These are phyloP conservation scores for Ganaspis brasiliensis DNA, from an alignment of 2,888 invertebrate species.

Conservation along the genomic window DNA sequence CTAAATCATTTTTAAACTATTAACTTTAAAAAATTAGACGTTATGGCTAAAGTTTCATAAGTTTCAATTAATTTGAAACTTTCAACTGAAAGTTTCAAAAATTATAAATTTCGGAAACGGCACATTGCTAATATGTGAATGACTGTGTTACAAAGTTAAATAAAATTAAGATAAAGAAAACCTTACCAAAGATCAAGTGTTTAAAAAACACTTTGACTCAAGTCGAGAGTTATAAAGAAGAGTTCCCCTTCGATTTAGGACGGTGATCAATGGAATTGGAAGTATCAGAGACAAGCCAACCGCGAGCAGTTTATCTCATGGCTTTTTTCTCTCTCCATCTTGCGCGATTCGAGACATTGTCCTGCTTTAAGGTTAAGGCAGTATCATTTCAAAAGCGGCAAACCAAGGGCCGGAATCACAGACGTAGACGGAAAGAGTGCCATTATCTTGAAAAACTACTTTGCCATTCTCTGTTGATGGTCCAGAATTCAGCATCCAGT, in stretches of 20 bases:
- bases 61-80: too few species aligned
- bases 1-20: too few species aligned
- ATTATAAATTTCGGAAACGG: too few species aligned
- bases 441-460: constrained; percentile 29
- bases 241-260: constrained; percentile 3
- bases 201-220: neutral
- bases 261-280: constrained; percentile 10
- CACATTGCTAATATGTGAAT: too few species aligned
- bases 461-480: constrained; percentile 6
- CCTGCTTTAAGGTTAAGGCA: neutral
- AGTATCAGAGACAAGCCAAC: constrained; percentile 3
- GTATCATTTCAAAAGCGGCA: constrained; percentile 13
- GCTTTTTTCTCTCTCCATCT: neutral
- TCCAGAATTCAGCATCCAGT: neutral
- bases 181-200: neutral
- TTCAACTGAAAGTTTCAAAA: too few species aligned
- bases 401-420: constrained; percentile 3
- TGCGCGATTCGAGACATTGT: neutral
- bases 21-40: too few species aligned
- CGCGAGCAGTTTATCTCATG: constrained; percentile 1
- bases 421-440: constrained; percentile 5
- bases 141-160: too few species aligned
- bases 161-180: too few species aligned
- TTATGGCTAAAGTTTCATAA: too few species aligned
- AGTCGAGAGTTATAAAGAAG: neutral